phyloP scores from a whole-genome alignment of 1,140 invertebrate genomes.

The Sycobia sp. region DNA sequence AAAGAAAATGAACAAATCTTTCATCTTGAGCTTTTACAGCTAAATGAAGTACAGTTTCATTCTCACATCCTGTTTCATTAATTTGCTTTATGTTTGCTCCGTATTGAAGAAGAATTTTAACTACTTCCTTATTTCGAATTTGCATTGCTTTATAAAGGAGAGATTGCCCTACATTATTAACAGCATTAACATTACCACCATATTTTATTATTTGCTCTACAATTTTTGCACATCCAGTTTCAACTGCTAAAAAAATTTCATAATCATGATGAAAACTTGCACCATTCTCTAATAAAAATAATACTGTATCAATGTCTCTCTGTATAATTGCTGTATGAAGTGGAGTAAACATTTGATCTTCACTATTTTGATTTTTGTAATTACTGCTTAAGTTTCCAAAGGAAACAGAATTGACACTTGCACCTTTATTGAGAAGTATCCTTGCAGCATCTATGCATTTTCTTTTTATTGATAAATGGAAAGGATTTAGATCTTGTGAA shows the following conservation, averaged over 20 bases:
- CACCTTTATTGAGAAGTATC: constrained; percentile 3
- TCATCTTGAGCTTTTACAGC: constrained; percentile 17
- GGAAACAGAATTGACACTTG: not conserved
- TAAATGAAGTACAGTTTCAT: constrained; percentile 14
- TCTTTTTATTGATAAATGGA: constrained; percentile 9
- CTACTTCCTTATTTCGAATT: not conserved
- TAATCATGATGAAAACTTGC: not conserved
- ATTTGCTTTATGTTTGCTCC: not conserved
- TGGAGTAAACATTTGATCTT: constrained; percentile 7
- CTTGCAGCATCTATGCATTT: not conserved
- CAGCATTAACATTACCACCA: constrained; percentile 12
- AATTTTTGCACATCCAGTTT: constrained; percentile 1
- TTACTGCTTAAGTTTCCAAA: constrained; percentile 2
- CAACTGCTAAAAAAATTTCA: constrained; percentile 17
- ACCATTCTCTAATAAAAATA: constrained; percentile 12
- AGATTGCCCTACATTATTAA: not conserved
- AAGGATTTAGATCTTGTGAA: not conserved
- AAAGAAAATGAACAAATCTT: constrained; percentile 21
- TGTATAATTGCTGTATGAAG: constrained; percentile 14
- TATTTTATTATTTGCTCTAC: constrained; percentile 8
- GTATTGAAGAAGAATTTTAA: constrained; percentile 9
- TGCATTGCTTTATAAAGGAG: constrained; percentile 12
- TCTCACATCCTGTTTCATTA: not conserved
- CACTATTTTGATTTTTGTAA: not conserved
- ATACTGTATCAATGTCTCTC: not conserved